Evolutionary conservation across 2,113 vertebrate genomes (phyloP), one percentile per base, ranked within the genome.

Genomic region (Alectura lathami): DNA sequence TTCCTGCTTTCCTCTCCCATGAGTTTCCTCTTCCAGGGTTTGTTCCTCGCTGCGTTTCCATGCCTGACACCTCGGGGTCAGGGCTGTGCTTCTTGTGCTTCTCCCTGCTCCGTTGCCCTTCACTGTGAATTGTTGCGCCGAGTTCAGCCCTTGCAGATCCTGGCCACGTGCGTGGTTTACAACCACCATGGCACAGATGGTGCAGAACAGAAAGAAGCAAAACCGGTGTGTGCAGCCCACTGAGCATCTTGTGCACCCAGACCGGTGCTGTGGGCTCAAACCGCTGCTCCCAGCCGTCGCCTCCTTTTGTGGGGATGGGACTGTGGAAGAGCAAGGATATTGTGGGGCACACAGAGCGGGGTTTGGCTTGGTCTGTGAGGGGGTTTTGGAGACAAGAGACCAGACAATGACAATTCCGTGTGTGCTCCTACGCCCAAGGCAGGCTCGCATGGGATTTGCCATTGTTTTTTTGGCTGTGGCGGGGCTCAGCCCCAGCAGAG

Each of bases 271-370:
- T 12, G 56, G 38, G 47, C 16, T 62, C 68, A 21, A 40, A 29
- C 38, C 56, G 38, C 73, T 54, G 26, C 51, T 84, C 54, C 56
- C 74, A 86, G 64, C 47, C 77, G 34, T 69, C 17, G 0, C 51
- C 15, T 63, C 20, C 76, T 53, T 51, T 32, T n/a, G 2, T 13
- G 62, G 87, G 22, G 77, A 66, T 14, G 64, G 77, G 80, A 27
- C 57, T 45, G 34, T 21, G 62, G 47, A n/a, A 74, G 40, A 53
- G 30, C 45, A 67, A 70, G 73, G 81, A 48, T 36, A 4, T 22
- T 36, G 48, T 32, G 74, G 51, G 32, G 32, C 0, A 6, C 27
- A 12, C 0, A 7, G 2, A 22, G 27, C 0, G 0, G 24, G 62
- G 7, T 53, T 79, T 62, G 57, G 11, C 22, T 80, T 26, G 30